phyloP scores from a whole-genome alignment of 2,113 vertebrate species.

The Rhinogobius similis region DNA sequence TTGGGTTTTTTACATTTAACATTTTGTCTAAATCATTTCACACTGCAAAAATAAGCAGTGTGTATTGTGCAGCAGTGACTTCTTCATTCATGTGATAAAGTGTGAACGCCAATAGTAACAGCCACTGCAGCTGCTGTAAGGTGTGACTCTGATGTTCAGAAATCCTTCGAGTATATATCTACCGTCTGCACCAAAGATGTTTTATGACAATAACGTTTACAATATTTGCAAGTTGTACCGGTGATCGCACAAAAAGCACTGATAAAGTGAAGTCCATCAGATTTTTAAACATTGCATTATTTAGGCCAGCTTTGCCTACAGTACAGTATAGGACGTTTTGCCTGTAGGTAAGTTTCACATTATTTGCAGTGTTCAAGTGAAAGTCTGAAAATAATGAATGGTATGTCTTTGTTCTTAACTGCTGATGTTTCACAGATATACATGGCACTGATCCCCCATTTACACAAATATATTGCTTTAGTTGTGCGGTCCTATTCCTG shows the following conservation, averaged over 20 bases:
- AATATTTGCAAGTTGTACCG: neutral
- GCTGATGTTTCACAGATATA: neutral
- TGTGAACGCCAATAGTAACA: neutral
- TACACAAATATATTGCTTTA: neutral
- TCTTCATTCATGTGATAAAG: neutral
- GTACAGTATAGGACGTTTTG: neutral
- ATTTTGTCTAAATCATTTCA: neutral
- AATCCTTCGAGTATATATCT: neutral
- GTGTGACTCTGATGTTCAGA: constrained; percentile 28
- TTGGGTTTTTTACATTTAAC: neutral
- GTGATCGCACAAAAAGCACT: neutral
- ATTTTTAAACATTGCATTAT: neutral
- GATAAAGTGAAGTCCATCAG: neutral
- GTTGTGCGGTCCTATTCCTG: neutral
- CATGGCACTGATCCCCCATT: neutral
- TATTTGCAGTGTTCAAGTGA: neutral
- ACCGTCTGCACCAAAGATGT: neutral
- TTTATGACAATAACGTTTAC: neutral
- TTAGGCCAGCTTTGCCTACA: neutral
- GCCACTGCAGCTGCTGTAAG: constrained; percentile 41
- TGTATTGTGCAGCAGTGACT: neutral
- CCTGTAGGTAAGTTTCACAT: neutral
- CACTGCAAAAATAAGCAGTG: neutral
- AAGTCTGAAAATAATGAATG: neutral
- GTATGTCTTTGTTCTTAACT: neutral